Evolutionary conservation across 1,140 invertebrate genomes (phyloP), one percentile per base, ranked within the genome.

Genomic region (Pseudomyrmex dendroicus): DNA sequence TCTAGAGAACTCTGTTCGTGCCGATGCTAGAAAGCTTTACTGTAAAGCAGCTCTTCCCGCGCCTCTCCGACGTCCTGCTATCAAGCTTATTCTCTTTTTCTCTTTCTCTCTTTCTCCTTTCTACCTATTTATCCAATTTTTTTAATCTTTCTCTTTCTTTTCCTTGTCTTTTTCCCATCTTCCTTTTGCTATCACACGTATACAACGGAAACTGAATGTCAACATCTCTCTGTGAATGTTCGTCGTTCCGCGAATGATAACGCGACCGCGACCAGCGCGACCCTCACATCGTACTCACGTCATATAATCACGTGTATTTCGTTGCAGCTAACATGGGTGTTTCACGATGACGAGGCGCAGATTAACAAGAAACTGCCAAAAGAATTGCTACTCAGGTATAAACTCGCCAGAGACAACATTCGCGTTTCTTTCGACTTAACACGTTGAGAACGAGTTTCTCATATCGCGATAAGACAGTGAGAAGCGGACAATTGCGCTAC

Each of bases 291-390:
- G 15, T 50, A 46, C 15, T 17, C 46, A 48, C 25, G 35, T 59
- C 44, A 20, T 61, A 72, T 74, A 82, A 82, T 82, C 57, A 82
- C 50, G 44, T 85, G 80, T 90, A 70, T 83, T 84, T 87, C 80
- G 48, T 87, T 93, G 3, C 90, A 94, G 94, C 90, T 95, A 90
- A 94, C 95, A 91, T 94, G 95, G 93, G 95, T 95, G 86, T 95
- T 95, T 93, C 92, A 95, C 83, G 97, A 97, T 87, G 98, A 98
- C 94, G 98, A 98, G 92, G 96, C 97, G 84, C 96, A 97, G 93
- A 98, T 99, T 91, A 99, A 99, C 94, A 98, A 97, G 93, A 99
- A 99, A 96, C 95, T 99, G 92, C 98, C 98, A 86, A 99, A 99
- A 93, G 99, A 99, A 95, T 95, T 99, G 73, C 95, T 99, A 73